Percentiles rank a stretch among this genome's conserved stretches.
phyloP scores from a whole-genome alignment of 2,888 invertebrate species.

The Chrysotoxum bicinctum region DNA sequence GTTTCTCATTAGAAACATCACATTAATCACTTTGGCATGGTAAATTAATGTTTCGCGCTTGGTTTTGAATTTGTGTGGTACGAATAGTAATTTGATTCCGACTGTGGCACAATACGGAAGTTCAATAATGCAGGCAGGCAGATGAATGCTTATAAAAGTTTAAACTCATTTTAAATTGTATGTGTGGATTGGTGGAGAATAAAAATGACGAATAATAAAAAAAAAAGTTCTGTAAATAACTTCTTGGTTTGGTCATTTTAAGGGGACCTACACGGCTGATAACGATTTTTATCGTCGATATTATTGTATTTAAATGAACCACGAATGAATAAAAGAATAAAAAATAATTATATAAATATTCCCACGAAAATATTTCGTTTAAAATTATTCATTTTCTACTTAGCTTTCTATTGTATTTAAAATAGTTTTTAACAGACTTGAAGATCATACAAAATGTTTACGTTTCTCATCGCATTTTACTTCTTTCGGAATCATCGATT shows the following conservation, averaged over 20 bases:
- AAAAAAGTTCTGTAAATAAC: background rate
- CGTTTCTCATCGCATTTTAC: no score
- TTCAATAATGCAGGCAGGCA: background rate
- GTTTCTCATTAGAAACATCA: constrained; percentile 35
- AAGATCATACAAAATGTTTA: no score
- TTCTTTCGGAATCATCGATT: no score
- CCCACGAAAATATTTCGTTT: no score
- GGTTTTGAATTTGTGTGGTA: constrained; percentile 38
- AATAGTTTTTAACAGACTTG: no score
- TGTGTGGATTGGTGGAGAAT: background rate
- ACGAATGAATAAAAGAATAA: background rate
- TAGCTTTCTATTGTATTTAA: no score
- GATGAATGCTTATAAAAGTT: background rate
- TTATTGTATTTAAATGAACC: background rate
- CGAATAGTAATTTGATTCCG: constrained; percentile 1
- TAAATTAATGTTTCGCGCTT: constrained; percentile 44
- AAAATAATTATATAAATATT: no score
- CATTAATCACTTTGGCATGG: constrained; percentile 55
- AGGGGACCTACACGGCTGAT: background rate
- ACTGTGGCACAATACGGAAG: background rate
- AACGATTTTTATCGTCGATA: background rate
- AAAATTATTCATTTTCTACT: no score
- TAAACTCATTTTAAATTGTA: background rate
- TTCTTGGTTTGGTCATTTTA: background rate
- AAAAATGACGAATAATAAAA: background rate